Evolutionary conservation across 2,113 vertebrate genomes (phyloP).

Genomic region (Lipophrys pholis): DNA sequence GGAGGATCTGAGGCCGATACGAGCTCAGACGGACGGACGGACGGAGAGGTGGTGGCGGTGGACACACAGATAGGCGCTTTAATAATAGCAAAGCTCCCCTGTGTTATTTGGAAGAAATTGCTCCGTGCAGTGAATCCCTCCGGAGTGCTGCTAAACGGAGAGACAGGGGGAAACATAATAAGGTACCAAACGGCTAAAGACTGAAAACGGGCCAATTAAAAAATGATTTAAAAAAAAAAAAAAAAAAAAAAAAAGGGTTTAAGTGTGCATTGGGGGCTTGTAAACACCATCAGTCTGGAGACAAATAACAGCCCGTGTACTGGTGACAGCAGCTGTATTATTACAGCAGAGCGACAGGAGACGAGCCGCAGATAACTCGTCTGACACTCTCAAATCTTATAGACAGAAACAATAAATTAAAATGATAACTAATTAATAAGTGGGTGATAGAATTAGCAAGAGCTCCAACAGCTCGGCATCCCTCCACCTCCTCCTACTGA

Average conservation of each 20-base stretch:
- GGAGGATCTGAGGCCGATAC: neutral
- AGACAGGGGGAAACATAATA: conserved; percentile 7
- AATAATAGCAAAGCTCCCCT: conserved; percentile 28
- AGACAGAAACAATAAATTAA: too few relatives aligned
- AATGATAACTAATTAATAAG: too few relatives aligned
- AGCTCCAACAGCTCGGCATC: too few relatives aligned
- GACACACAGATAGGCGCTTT: conserved; percentile 7
- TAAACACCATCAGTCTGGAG: conserved; percentile 39
- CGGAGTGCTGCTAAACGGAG: neutral
- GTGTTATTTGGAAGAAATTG: conserved; percentile 34
- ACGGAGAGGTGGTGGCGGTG: neutral
- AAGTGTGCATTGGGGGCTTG: conserved; percentile 28
- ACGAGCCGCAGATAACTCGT: neutral
- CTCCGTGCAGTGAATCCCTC: conserved; percentile 11
- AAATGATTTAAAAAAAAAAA: conserved; percentile 40
- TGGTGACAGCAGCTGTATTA: conserved; percentile 2
- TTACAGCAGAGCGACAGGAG: conserved; percentile 3
- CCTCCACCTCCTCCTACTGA: too few relatives aligned
- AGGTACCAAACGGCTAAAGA: conserved; percentile 16
- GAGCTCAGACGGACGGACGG: neutral
- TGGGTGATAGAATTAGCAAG: too few relatives aligned
- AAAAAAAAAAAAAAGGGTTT: conserved; percentile 23
- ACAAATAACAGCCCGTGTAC: conserved; percentile 25
- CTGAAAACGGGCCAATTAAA: conserved; percentile 42
- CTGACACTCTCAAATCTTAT: neutral